Percentiles rank a stretch among this genome's conserved stretches.
Evolutionary conservation across 2,797 vertebrate genomes (phyloP).

Genomic region (Champsocephalus esox): DNA sequence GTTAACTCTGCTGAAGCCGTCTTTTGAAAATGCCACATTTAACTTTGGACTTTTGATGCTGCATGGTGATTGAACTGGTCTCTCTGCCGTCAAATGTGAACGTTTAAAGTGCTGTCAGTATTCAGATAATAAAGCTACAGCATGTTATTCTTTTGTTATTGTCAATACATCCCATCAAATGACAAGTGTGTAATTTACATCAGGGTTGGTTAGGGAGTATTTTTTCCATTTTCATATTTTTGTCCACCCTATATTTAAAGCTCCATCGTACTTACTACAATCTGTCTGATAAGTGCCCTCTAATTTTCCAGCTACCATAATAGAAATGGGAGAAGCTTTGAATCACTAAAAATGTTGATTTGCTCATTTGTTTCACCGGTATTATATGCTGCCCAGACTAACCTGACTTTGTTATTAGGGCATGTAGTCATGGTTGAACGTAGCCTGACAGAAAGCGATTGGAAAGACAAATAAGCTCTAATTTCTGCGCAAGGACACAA

Average conservation of each 20-base stretch:
- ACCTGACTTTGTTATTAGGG: neutral
- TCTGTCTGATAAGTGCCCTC: neutral
- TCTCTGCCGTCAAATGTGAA: constrained; percentile 10
- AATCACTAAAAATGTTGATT: neutral
- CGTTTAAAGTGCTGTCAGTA: constrained; percentile 2
- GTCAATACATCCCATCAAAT: constrained; percentile 4
- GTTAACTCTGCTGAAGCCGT: constrained; percentile 51
- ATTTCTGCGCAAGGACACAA: too few relatives aligned
- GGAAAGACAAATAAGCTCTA: too few relatives aligned
- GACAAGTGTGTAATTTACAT: neutral
- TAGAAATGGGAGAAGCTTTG: neutral
- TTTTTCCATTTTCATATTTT: neutral
- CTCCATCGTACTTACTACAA: neutral
- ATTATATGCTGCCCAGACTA: neutral
- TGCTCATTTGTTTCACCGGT: neutral
- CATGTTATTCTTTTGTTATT: neutral
- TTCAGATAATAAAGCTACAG: neutral
- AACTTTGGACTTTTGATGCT: constrained; percentile 26
- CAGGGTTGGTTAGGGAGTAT: neutral
- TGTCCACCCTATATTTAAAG: neutral
- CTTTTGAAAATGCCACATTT: constrained; percentile 40
- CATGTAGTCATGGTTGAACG: neutral
- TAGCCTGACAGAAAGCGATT: neutral
- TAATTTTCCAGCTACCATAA: constrained; percentile 7
- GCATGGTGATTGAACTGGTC: neutral